These are phyloP conservation scores for Aradophagus sp. DNA, from an alignment of 1,140 invertebrate genomes.

Conservation along the genomic window DNA sequence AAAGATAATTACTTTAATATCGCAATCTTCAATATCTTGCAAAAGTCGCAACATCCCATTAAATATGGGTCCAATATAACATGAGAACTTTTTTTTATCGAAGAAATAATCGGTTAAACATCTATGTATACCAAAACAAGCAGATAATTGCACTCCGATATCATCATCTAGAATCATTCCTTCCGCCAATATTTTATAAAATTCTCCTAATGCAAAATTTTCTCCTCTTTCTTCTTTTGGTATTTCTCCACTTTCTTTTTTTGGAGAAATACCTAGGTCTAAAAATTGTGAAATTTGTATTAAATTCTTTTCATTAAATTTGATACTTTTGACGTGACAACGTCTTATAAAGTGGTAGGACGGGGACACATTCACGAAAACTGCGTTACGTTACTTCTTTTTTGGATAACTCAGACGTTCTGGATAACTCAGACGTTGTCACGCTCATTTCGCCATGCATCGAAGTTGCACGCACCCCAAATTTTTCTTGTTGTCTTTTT, in stretches of 20 bases:
- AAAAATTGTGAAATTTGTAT: background rate
- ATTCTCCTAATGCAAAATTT: conserved; percentile 59
- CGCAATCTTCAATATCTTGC: conserved; percentile 92
- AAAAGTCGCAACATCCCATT: conserved; percentile 87
- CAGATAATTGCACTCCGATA: conserved; percentile 88
- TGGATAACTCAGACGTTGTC: too few species aligned
- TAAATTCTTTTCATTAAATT: too few species aligned
- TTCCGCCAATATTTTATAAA: conserved; percentile 87
- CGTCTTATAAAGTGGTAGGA: too few species aligned
- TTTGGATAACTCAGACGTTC: too few species aligned
- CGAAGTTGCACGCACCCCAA: too few species aligned
- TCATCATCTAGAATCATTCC: conserved; percentile 84
- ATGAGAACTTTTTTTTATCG: conserved; percentile 86
- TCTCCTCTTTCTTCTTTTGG: conserved; percentile 75
- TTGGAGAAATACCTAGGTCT: too few species aligned
- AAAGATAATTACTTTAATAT: conserved; percentile 92
- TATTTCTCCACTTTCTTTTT: conserved; percentile 79
- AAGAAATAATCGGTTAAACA: conserved; percentile 96
- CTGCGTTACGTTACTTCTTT: too few species aligned
- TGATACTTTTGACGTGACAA: too few species aligned
- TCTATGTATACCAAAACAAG: conserved; percentile 83
- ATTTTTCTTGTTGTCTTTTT: too few species aligned
- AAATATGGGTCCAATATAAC: conserved; percentile 86
- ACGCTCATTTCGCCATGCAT: too few species aligned
- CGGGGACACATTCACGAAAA: too few species aligned